Evolutionary conservation across 2,113 vertebrate genomes (phyloP).

Genomic region (Vulpes lagopus): DNA sequence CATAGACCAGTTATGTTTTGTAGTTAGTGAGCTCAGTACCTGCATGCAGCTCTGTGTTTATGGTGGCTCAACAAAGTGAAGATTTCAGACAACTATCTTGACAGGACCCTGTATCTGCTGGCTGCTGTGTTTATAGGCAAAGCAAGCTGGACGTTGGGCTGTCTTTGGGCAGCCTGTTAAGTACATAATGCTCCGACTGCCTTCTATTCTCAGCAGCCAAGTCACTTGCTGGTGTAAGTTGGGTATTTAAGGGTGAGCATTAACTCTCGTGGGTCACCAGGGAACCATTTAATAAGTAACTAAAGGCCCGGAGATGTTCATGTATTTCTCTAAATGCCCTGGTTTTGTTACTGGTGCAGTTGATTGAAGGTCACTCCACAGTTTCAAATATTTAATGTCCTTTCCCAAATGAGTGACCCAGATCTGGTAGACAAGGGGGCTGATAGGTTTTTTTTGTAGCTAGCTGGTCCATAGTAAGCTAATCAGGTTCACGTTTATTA

Average conservation of each 20-base stretch:
- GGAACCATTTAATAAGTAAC: conserved; percentile 79
- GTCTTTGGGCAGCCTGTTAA: conserved; percentile 23
- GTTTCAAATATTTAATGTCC: conserved; percentile 79
- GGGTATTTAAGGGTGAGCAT: conserved; percentile 60
- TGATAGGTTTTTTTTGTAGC: conserved; percentile 57
- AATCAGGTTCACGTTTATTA: conserved; percentile 28
- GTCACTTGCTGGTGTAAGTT: conserved; percentile 47
- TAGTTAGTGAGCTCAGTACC: not conserved
- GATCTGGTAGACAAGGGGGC: conserved; percentile 8
- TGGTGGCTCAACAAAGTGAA: not conserved
- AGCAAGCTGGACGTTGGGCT: not conserved
- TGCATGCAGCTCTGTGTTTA: not conserved
- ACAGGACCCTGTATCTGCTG: not conserved
- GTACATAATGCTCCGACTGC: not conserved
- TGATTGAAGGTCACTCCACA: conserved; percentile 66
- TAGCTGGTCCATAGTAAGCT: not conserved
- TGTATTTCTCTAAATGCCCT: conserved; percentile 56
- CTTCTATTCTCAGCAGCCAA: not conserved
- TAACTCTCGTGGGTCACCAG: conserved; percentile 58
- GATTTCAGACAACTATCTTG: conserved; percentile 50
- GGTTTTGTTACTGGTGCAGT: conserved; percentile 59
- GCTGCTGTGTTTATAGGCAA: conserved; percentile 37
- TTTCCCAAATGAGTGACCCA: conserved; percentile 32
- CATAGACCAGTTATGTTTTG: conserved; percentile 12
- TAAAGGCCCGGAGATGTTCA: conserved; percentile 59